Evolutionary conservation across 37 sponge, comb jelly and placozoan species (phyloP).

Genomic region (Lycopodina hypogea): DNA sequence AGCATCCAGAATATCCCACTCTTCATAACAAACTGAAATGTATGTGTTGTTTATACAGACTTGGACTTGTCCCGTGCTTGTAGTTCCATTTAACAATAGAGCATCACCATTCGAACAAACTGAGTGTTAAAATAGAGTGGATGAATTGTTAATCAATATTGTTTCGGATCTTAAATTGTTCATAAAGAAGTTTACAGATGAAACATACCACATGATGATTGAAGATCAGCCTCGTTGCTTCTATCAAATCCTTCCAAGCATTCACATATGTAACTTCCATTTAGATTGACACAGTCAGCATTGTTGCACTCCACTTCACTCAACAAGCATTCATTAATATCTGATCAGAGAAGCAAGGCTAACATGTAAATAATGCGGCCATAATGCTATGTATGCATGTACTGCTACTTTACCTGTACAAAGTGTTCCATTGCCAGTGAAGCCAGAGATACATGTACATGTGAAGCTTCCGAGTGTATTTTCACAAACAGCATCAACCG

Average conservation of each 20-base stretch:
- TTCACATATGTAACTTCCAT: constrained; percentile 3
- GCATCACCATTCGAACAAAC: constrained; percentile 23
- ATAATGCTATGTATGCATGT: neutral
- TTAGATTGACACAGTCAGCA: constrained; percentile 9
- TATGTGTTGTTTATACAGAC: constrained; percentile 18
- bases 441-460: constrained; percentile 35
- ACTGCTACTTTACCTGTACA: neutral
- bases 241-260: neutral
- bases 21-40: constrained; percentile 43
- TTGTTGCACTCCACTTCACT: neutral
- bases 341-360: neutral
- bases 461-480: constrained; percentile 24
- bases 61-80: constrained; percentile 29
- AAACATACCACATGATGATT: neutral
- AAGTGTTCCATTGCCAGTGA: constrained; percentile 27
- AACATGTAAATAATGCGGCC: neutral
- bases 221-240: neutral
- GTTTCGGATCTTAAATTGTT: too few species aligned
- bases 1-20: constrained; percentile 39
- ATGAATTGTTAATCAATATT: too few species aligned
- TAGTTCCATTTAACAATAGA: constrained; percentile 27
- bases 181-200: neutral
- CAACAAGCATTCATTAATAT: constrained; percentile 7
- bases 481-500: constrained; percentile 4
- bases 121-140: neutral